Percentiles rank a stretch among this genome's conserved stretches.
These are phyloP conservation scores for Aphelenchoides fujianensis DNA, from an alignment of 1,140 invertebrate genomes.

Conservation along the genomic window DNA sequence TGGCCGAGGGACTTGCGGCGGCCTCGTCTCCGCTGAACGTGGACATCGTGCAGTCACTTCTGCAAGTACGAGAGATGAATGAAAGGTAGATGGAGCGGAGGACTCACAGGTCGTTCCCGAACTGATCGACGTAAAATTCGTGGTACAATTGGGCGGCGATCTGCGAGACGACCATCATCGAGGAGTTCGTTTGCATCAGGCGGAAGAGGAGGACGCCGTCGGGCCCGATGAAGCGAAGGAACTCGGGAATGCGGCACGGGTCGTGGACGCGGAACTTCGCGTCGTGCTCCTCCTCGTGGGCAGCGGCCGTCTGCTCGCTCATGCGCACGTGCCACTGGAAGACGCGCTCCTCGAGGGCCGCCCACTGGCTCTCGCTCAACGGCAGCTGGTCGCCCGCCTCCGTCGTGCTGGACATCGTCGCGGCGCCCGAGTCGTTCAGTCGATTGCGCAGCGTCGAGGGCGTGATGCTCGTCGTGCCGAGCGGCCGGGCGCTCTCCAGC, in stretches of 20 bases:
- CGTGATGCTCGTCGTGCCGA: background rate
- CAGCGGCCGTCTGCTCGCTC: background rate
- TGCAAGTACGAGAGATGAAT: background rate
- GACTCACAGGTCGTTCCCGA: background rate
- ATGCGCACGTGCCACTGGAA: background rate
- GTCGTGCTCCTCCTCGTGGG: background rate
- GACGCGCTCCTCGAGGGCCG: background rate
- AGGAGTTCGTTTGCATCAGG: conserved; percentile 32
- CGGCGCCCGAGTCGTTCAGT: background rate
- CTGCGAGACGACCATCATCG: conserved; percentile 1
- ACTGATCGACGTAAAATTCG: conserved; percentile 12
- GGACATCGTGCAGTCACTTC: too few relatives aligned
- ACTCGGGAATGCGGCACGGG: background rate
- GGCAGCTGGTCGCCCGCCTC: background rate
- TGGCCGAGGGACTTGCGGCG: too few relatives aligned
- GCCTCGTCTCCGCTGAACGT: too few relatives aligned
- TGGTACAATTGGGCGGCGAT: conserved; percentile 11
- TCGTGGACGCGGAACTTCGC: background rate
- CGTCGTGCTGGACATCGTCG: background rate
- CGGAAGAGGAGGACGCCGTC: conserved; percentile 28
- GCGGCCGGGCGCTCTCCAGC: background rate
- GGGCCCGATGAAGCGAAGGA: conserved; percentile 14
- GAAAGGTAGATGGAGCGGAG: background rate
- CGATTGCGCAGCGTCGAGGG: background rate
- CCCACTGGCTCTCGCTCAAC: background rate